Base-by-base conservation (phyloP, 2,113 vertebrate species). In the Etheostoma spectabile region DNA sequence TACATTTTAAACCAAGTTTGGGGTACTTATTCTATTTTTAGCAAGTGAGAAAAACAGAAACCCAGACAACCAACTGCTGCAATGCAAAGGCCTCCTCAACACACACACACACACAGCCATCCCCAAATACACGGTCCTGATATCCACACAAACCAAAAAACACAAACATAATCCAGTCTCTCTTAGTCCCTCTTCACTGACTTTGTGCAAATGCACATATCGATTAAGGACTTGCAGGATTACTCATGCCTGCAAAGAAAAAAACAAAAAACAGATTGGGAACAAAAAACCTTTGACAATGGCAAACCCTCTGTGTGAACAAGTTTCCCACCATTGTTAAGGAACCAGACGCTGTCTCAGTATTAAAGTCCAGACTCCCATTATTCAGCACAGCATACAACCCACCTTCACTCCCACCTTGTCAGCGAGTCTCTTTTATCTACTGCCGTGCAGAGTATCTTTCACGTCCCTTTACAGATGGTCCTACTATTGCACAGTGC, bases 351-450 rank as follows among this genome's bases (percentile, higher is more conserved):
- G 6, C 24, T 65, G 73, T 80, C 77, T 82, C 74, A 42, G 69
- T 84, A 70, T 88, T 92, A 80, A 89, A 88, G 85, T 85, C 75
- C 86, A 92, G 85, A 87, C 87, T 79, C 57, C 35, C 77, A 88
- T 91, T 90, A 86, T 85, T 86, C 68, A 65, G 72, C 30, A 61
- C 63, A 59, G 66, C 24, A 67, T 30, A 69, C 86, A 80, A 13
- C 87, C 91, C 78, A 88, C 87, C 76, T 91, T 73, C 65, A 86
- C 91, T 90, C 90, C 90, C 76, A 90, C 88, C 89, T 91, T 73
- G 86, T 91, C 77, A 86, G 82, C 67, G 55, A 14, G 65, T 86
- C 81, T 79, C 75, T 93, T 90, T 93, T 61, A 92, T 90, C 77
- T 67, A 24, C 75, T 85, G 83, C 86, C 83, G 68, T 83, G 74